phyloP scores from a whole-genome alignment of 2,888 invertebrate genomes.

The Aphelenchoides bicaudatus region DNA sequence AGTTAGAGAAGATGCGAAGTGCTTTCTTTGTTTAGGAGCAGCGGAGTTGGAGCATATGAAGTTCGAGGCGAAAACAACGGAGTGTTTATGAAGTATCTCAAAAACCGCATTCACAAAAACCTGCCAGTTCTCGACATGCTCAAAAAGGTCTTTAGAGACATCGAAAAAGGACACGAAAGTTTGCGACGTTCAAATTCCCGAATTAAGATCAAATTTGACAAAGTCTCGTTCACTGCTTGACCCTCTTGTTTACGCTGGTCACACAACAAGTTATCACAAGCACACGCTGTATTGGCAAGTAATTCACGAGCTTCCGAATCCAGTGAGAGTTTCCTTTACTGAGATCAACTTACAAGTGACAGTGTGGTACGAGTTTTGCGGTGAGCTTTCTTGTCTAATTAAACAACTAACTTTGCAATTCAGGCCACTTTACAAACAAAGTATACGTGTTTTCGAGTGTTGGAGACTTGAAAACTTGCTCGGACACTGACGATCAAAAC shows the following conservation, averaged over 20 bases:
- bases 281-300: conserved; percentile 57
- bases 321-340: conserved; percentile 45
- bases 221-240: conserved; percentile 61
- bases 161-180: conserved; percentile 52
- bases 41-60: conserved; percentile 60
- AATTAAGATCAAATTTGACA: conserved; percentile 60
- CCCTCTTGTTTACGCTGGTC: conserved; percentile 56
- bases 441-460: conserved; percentile 56
- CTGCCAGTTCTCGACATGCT: conserved; percentile 55
- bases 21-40: conserved; percentile 49
- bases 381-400: no score
- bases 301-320: conserved; percentile 59
- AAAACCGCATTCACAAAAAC: conserved; percentile 44
- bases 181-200: conserved; percentile 61
- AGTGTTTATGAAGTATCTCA: conserved; percentile 60
- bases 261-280: conserved; percentile 55
- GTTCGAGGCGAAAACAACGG: conserved; percentile 59
- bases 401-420: no score
- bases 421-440: conserved; percentile 59
- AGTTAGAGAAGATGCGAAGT: no score
- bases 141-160: conserved; percentile 52
- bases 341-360: conserved; percentile 44
- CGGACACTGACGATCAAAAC: conserved; percentile 27
- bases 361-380: conserved; percentile 59
- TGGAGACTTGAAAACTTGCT: conserved; percentile 35